A percentile compares a stretch with the other conserved stretches of the same genome.
Conservation (phyloP, 1,140 invertebrate genomes). For the Drosophila kepulauana region DNA sequence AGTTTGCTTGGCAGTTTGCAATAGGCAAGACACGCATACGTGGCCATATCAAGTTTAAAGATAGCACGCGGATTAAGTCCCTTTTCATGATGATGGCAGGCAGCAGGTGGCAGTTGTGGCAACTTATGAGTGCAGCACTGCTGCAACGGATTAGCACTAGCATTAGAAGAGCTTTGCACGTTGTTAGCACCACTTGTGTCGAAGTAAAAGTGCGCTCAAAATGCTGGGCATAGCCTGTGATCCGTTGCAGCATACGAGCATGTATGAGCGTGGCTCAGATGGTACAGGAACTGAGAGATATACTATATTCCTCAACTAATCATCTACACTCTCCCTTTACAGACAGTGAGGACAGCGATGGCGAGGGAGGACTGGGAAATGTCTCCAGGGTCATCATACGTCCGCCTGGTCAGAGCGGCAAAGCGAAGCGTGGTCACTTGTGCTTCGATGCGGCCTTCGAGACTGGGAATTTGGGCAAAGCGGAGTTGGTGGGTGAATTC, state of each 20-base stretch:
- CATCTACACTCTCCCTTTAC: conserved; percentile 48
- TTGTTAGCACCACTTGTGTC: conserved; percentile 44
- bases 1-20: conserved; percentile 48
- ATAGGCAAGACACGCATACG: conserved; percentile 74
- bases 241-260: conserved; percentile 88
- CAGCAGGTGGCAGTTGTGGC: conserved; percentile 15
- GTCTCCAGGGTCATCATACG: conserved; percentile 96
- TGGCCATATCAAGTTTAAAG: conserved; percentile 63
- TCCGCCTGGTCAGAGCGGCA: conserved; percentile 97
- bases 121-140: conserved; percentile 57
- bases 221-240: conserved; percentile 85
- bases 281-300: conserved; percentile 67
- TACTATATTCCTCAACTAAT: neutral
- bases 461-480: conserved; percentile 97
- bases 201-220: conserved; percentile 20
- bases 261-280: conserved; percentile 87
- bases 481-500: conserved; percentile 96
- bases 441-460: conserved; percentile 99
- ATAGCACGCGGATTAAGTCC: conserved; percentile 57
- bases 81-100: conserved; percentile 7
- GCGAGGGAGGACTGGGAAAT: conserved; percentile 97
- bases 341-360: conserved; percentile 98
- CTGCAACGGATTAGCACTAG: conserved; percentile 43
- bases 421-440: conserved; percentile 92
- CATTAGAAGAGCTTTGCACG: conserved; percentile 57